Percentiles rank a stretch among this genome's conserved stretches.
Conservation (phyloP, 2,888 invertebrate species). For the Nematopogon swammerdamellus region DNA sequence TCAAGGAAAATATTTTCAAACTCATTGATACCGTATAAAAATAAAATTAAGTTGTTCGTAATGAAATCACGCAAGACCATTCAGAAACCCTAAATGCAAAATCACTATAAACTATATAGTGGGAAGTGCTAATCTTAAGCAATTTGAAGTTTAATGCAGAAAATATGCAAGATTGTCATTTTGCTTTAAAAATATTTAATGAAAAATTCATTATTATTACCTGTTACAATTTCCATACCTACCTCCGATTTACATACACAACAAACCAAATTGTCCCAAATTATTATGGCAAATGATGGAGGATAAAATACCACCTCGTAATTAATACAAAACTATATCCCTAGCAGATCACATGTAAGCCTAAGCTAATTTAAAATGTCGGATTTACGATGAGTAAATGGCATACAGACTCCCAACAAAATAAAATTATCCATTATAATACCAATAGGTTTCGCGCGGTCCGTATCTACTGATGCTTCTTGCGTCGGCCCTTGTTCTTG, state of each 20-base stretch:
- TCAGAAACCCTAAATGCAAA: neutral
- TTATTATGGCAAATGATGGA: neutral
- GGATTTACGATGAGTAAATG: neutral
- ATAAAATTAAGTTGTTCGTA: neutral
- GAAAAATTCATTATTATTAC: neutral
- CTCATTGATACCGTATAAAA: neutral
- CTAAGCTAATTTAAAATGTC: constrained; percentile 25
- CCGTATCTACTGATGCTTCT: constrained; percentile 49
- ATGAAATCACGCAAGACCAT: neutral
- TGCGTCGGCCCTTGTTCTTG: constrained; percentile 49
- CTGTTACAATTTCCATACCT: neutral
- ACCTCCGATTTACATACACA: neutral
- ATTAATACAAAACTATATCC: constrained; percentile 18
- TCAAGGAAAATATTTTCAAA: neutral
- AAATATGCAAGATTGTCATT: neutral
- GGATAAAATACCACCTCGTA: neutral
- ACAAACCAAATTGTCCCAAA: neutral
- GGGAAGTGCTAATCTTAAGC: neutral
- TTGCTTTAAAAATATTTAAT: neutral
- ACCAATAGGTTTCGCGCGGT: constrained; percentile 1
- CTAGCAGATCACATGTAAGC: constrained; percentile 54
- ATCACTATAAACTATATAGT: neutral
- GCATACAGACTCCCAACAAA: neutral
- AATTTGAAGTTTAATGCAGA: neutral
- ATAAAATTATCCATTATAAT: neutral